Evolutionary conservation across 92 coral and sea anemone genomes (phyloP).

Genomic region (Phymanthus crucifer): DNA sequence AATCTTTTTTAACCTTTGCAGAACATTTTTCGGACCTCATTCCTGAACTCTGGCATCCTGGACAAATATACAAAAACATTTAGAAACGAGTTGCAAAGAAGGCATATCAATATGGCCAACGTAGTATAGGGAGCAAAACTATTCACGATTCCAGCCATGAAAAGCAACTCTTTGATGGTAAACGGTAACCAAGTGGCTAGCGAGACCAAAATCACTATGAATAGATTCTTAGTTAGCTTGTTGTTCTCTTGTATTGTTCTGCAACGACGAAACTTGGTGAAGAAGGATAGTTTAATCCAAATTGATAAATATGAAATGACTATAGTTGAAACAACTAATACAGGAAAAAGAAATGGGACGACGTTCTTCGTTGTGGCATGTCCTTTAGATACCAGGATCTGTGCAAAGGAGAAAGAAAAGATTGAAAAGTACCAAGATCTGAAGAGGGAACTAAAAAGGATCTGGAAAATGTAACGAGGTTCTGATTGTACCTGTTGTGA

Average conservation of each 20-base stretch:
- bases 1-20: neutral
- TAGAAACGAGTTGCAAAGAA: constrained; percentile 2
- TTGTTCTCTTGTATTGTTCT: constrained; percentile 12
- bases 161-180: neutral
- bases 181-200: constrained; percentile 16
- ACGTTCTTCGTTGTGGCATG: too few relatives aligned
- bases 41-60: constrained; percentile 17
- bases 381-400: too few relatives aligned
- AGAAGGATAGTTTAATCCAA: constrained; percentile 15
- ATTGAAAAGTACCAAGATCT: too few relatives aligned
- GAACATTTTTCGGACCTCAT: constrained; percentile 5
- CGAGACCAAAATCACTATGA: constrained; percentile 15
- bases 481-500: too few relatives aligned
- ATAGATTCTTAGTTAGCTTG: constrained; percentile 8
- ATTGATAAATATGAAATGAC: constrained; percentile 10
- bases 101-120: neutral
- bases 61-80: constrained; percentile 17
- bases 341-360: neutral
- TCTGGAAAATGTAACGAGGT: too few relatives aligned
- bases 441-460: too few relatives aligned
- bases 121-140: neutral
- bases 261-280: constrained; percentile 2
- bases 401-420: too few relatives aligned
- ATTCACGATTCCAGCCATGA: neutral
- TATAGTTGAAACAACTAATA: neutral